A percentile compares a stretch with the other conserved stretches of the same genome.
These are phyloP conservation scores for Eriocheir sinensis DNA, from an alignment of 1,140 invertebrate species.

Conservation along the genomic window DNA sequence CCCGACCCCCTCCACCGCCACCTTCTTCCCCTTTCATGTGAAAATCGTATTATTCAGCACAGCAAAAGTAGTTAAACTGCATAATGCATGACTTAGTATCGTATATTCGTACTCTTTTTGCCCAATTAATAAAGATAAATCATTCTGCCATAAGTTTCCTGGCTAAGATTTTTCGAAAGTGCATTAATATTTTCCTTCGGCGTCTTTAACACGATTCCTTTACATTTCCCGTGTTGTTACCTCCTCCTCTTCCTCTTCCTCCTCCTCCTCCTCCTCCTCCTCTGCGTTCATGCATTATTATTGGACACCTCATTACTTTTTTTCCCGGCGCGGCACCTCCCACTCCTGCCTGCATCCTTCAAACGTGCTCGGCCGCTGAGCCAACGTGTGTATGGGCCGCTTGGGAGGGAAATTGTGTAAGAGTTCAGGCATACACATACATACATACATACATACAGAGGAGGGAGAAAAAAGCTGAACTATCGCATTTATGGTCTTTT, in stretches of 20 bases:
- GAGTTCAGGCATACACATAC: too few species aligned
- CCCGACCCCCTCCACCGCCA: neutral
- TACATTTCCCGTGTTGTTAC: neutral
- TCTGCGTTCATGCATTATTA: slow-evolving; percentile 26
- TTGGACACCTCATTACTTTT: neutral
- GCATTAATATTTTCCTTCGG: neutral
- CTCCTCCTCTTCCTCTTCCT: too few species aligned
- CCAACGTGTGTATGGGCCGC: too few species aligned
- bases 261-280: too few species aligned
- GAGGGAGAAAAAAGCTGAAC: too few species aligned
- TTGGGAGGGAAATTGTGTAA: too few species aligned
- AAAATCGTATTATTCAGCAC: slow-evolving; percentile 16
- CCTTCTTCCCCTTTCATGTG: neutral
- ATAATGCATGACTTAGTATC: slow-evolving; percentile 9
- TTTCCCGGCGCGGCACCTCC: neutral
- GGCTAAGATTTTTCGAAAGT: slow-evolving; percentile 1
- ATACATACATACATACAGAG: too few species aligned
- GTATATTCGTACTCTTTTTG: slow-evolving; percentile 17
- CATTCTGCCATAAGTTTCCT: neutral
- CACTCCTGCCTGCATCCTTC: neutral
- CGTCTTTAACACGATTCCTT: neutral
- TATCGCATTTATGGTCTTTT: too few species aligned
- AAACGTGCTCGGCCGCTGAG: too few species aligned
- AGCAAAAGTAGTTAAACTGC: slow-evolving; percentile 25
- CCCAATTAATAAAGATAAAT: neutral